Conservation (phyloP, 1,140 invertebrate species). For the Drosophila bocki region DNA sequence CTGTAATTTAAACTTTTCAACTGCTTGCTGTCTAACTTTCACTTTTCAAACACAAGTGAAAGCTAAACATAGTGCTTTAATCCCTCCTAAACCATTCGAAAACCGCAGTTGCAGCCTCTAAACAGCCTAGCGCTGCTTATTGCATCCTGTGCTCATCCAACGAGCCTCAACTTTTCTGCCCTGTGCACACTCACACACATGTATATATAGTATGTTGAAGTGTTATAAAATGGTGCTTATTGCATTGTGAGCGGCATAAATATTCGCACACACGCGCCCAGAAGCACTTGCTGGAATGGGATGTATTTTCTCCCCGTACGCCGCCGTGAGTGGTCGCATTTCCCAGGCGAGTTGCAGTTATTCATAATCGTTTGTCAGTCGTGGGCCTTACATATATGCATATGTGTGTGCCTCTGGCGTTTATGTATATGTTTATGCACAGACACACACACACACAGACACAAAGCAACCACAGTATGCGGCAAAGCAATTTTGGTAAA, state of each 20-base stretch:
- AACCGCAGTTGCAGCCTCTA: neutral
- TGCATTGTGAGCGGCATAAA: constrained; percentile 60
- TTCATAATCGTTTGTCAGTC: constrained; percentile 78
- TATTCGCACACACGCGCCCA: constrained; percentile 27
- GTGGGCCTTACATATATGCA: constrained; percentile 2
- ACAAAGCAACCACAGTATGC: constrained; percentile 64
- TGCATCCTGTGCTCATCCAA: constrained; percentile 14
- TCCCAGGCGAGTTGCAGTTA: constrained; percentile 49
- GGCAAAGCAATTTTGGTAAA: constrained; percentile 67
- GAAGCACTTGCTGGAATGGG: constrained; percentile 14
- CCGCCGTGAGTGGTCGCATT: constrained; percentile 35
- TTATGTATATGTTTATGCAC: constrained; percentile 22
- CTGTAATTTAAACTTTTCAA: constrained; percentile 6
- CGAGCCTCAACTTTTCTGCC: constrained; percentile 18
- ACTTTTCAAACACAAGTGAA: neutral
- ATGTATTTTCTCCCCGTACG: constrained; percentile 2
- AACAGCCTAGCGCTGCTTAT: constrained; percentile 1
- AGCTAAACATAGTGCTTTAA: neutral
- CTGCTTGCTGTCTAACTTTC: neutral
- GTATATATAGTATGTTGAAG: constrained; percentile 28
- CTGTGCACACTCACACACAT: constrained; percentile 20
- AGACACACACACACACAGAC: constrained; percentile 3
- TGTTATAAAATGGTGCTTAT: constrained; percentile 72
- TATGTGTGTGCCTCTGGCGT: constrained; percentile 28
- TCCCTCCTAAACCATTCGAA: neutral